Evolutionary conservation across 1,140 invertebrate species (phyloP), one percentile per base, ranked within the genome.

Genomic region (Fopius arisanus): DNA sequence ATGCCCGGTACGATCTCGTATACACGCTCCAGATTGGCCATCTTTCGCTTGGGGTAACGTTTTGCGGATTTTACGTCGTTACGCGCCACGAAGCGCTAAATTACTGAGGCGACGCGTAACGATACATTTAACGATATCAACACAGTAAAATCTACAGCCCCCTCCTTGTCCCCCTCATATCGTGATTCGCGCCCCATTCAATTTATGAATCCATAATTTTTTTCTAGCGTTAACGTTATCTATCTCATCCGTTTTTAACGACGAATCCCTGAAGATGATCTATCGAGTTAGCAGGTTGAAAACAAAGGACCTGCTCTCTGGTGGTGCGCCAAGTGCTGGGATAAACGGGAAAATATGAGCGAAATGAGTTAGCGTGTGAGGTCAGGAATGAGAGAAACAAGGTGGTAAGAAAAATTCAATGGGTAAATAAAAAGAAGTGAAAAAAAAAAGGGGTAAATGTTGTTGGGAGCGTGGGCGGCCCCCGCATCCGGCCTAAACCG

Each of bases 401-500:
- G 40, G 12, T 66, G 33, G 29, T 66, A 67, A 67, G 10, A 67
- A 21, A 37, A 29, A 67, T 33, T 33, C 3, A 2, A 16, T 14
- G 19, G 33, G 33, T 33, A 37, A 67, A 37, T 67, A 37, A 67
- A 51, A 54, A 33, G 6, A 19, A 21, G 43, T 51, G 41, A 23
- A 48, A 73, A 54, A 28, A 23, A 67, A 62, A 54, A 37, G 51
- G 19, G 33, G 4, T 63, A 65, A 71, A 63, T 63, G 70, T 65
- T 37, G 69, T 71, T 73, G 65, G 48, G 80, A 82, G 86, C 86
- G 86, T 87, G 85, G 85, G 87, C 87, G 87, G 83, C 83, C 82
- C 51, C 78, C 79, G 82, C 83, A 87, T 87, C 86, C 86, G 86
- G 87, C 84, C 87, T 86, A 86, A 86, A 86, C 80, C 78, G 79